Conservation (phyloP, 2,888 invertebrate species). For the Antitype chi region DNA sequence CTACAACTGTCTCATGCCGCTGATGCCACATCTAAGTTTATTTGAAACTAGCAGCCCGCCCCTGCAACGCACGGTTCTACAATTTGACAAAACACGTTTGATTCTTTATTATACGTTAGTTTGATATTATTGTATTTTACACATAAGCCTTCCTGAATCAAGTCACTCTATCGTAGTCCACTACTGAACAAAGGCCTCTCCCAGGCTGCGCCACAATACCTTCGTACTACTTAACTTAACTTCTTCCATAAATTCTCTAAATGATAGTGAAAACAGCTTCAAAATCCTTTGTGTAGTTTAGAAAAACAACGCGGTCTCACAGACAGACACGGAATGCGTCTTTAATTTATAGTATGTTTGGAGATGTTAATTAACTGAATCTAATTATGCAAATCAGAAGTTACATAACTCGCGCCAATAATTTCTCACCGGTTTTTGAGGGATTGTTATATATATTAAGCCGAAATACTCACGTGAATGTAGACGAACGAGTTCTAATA, state of each 20-base stretch:
- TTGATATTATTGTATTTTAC: neutral
- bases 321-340: neutral
- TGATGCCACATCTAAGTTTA: neutral
- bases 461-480: neutral
- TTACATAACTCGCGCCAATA: slow-evolving; percentile 16
- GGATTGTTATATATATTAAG: neutral
- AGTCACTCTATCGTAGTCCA: too few species aligned
- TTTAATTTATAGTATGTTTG: neutral
- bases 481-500: neutral
- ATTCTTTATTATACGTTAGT: neutral
- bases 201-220: too few species aligned
- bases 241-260: too few species aligned
- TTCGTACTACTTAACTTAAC: too few species aligned
- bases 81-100: neutral
- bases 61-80: neutral
- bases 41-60: neutral
- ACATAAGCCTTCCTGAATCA: neutral
- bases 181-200: too few species aligned
- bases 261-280: neutral
- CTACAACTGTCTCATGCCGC: neutral
- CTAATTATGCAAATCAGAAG: slow-evolving; percentile 28
- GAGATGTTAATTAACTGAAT: slow-evolving; percentile 8
- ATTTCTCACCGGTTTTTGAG: slow-evolving; percentile 27
- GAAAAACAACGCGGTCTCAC: neutral
- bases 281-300: neutral